Base-by-base conservation (phyloP, 2,113 vertebrate genomes). In the Pelmatolapia mariae region DNA sequence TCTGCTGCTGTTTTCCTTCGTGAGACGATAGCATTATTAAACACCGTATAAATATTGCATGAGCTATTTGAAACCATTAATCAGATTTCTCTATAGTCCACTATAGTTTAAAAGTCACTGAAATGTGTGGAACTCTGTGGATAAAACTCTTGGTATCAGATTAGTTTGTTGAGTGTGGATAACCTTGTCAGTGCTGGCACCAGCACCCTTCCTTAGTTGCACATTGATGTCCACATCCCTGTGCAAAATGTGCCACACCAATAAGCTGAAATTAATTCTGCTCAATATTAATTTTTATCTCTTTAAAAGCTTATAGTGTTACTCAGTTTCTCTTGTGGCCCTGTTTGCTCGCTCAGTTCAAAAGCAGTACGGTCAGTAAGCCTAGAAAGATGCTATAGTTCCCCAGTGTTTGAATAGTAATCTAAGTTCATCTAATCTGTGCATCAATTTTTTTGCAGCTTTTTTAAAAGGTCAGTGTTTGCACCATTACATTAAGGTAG, bases 321-420 rank as follows among this genome's bases (percentile, higher is more conserved):
- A 61, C 56, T 16, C 56, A 0, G 59, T 66, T 36, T 66, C 61
- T 5, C 61, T 66, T 66, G 61, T 38, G 61, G 31, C 0, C 10
- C 31, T 8, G 18, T 66, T 66, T 66, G 18, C 61, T 66, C 0
- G 3, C 31, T 66, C 61, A 38, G 61, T n/a, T 3, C 33, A 66
- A 3, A n/a, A 66, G 4, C 4, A 66, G 33, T n/a, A 12, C 6
- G 1, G 6, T 66, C 61, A n/a, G 61, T 38, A 66, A 66, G 33
- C 31, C 61, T 13, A 38, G 0, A 66, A n/a, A 66, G 19, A 36
- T 22, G 0, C 61, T 3, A 0, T 38, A 38, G 0, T 12, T 66
- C 33, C 61, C 61, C 31, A 1, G 1, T 38, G 31, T 36, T 36
- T 66, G 61, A 66, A 38, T 12, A 38, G 61, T 13, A 66, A 66